Evolutionary conservation across 2,888 invertebrate genomes (phyloP).

Genomic region (Drosophila koepferae): DNA sequence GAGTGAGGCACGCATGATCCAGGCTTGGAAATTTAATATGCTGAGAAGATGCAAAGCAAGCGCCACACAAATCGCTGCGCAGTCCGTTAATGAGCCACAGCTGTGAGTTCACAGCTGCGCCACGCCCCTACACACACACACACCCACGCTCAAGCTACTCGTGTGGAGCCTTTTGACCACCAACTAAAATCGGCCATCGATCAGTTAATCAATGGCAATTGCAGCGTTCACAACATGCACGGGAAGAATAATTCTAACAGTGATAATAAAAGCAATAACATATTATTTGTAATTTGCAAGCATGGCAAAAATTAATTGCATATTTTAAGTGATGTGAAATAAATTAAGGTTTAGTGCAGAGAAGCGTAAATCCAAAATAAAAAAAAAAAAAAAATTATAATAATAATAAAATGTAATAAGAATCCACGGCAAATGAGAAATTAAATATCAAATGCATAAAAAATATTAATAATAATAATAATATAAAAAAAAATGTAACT

Average conservation of each 20-base stretch:
- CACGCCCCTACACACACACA: constrained; percentile 36
- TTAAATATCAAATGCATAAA: constrained; percentile 68
- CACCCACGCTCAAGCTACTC: constrained; percentile 10
- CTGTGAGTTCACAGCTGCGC: constrained; percentile 31
- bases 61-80: constrained; percentile 54
- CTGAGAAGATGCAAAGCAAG: constrained; percentile 76
- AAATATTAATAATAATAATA: constrained; percentile 48
- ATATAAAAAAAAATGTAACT: constrained; percentile 31
- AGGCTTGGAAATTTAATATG: constrained; percentile 68
- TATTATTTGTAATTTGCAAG: constrained; percentile 62
- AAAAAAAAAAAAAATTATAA: constrained; percentile 27
- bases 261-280: constrained; percentile 19
- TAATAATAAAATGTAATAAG: constrained; percentile 24
- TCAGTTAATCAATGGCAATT: constrained; percentile 81
- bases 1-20: constrained; percentile 49
- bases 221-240: constrained; percentile 60
- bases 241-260: constrained; percentile 36
- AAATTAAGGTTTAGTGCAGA: constrained; percentile 78
- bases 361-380: constrained; percentile 36
- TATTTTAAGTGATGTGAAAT: constrained; percentile 73
- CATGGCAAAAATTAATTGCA: constrained; percentile 69
- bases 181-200: constrained; percentile 44
- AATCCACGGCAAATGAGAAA: constrained; percentile 59
- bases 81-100: constrained; percentile 53
- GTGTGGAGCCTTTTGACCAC: constrained; percentile 12